Percentiles rank a stretch among this genome's conserved stretches.
phyloP scores from a whole-genome alignment of 92 coral and sea anemone genomes.

The Porites lobata region DNA sequence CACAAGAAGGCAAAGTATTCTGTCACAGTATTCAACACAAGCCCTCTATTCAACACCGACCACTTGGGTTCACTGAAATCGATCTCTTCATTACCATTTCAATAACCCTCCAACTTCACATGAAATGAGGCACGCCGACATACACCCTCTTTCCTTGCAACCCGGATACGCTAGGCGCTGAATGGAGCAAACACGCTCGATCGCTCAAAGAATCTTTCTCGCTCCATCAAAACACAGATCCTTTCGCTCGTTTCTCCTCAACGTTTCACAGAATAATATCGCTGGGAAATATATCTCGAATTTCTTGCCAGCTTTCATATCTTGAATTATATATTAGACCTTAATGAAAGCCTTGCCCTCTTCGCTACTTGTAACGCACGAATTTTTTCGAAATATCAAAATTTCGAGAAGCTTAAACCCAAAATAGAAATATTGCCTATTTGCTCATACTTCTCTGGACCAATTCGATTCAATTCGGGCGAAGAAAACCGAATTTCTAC shows the following conservation, averaged over 20 bases:
- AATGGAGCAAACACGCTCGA: conserved; percentile 9
- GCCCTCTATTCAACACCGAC: conserved; percentile 75
- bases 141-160: conserved; percentile 44
- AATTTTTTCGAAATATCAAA: conserved; percentile 20
- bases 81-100: conserved; percentile 86
- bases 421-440: not conserved
- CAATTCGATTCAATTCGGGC: not conserved
- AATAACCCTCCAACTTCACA: conserved; percentile 73
- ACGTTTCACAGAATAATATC: conserved; percentile 62
- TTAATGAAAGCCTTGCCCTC: conserved; percentile 43
- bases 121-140: conserved; percentile 73
- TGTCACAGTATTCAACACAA: conserved; percentile 72
- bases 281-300: conserved; percentile 75
- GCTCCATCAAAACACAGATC: conserved; percentile 37
- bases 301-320: conserved; percentile 90
- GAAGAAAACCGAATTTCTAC: conserved; percentile 13
- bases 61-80: conserved; percentile 79
- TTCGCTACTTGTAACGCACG: conserved; percentile 46
- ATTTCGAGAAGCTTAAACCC: not conserved
- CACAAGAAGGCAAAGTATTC: conserved; percentile 51
- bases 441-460: too few species aligned
- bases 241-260: conserved; percentile 56
- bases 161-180: conserved; percentile 45
- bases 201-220: conserved; percentile 11
- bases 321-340: conserved; percentile 94